Evolutionary conservation across 2,113 vertebrate genomes (phyloP).

Genomic region (Varanus salvator): DNA sequence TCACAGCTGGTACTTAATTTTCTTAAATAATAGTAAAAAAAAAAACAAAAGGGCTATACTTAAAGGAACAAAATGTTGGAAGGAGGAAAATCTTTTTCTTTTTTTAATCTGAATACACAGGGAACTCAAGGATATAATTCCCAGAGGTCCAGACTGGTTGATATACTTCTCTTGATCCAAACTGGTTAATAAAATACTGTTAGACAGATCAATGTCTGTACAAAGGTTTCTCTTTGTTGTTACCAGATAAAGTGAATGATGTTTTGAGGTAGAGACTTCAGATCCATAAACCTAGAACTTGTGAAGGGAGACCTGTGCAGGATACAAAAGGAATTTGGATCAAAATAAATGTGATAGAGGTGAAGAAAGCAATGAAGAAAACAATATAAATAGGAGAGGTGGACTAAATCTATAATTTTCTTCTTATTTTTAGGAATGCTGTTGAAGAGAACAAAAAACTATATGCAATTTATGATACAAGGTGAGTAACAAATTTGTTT

Average conservation of each 20-base stretch:
- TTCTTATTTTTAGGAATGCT: constrained; percentile 88
- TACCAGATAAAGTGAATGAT: background rate
- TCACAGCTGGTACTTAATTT: background rate
- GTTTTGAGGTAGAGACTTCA: background rate
- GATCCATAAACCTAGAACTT: background rate
- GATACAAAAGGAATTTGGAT: background rate
- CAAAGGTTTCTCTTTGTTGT: background rate
- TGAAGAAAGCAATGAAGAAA: background rate
- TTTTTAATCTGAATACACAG: background rate
- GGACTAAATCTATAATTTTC: constrained; percentile 43
- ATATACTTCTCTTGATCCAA: background rate
- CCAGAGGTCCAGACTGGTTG: background rate
- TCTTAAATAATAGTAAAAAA: background rate
- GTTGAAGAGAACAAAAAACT: constrained; percentile 92
- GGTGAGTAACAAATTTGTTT: constrained; percentile 78
- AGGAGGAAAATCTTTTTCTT: background rate
- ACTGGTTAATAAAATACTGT: background rate
- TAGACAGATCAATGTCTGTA: background rate
- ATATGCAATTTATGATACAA: constrained; percentile 93
- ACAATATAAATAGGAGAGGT: background rate
- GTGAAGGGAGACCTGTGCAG: background rate
- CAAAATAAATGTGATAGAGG: background rate
- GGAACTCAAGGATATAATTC: background rate
- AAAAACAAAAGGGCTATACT: background rate
- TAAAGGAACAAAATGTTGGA: constrained; percentile 14